Conservation (phyloP, 2,113 vertebrate species). For the Tenrec ecaudatus region DNA sequence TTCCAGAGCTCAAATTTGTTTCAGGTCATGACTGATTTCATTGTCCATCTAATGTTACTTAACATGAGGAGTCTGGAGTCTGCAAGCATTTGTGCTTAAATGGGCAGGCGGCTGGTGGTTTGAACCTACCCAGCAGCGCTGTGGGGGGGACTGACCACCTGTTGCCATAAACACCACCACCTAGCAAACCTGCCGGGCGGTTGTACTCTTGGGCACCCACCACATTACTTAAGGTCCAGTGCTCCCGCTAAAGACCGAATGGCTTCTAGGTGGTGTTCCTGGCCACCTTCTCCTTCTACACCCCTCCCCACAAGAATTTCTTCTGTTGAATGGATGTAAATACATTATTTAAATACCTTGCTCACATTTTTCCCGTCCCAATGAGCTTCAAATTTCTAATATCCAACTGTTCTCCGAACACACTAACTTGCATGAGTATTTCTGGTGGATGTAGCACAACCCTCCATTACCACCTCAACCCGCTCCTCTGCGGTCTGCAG, state of each 20-base stretch:
- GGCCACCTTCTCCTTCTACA: neutral
- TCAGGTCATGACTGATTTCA: neutral
- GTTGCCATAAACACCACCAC: neutral
- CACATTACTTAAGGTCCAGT: neutral
- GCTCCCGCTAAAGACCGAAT: neutral
- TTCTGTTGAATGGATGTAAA: neutral
- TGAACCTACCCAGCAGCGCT: neutral
- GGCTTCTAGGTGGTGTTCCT: neutral
- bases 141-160: neutral
- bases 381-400: neutral
- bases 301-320: neutral
- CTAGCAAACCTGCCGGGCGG: neutral
- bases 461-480: neutral
- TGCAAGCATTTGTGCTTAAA: neutral
- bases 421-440: neutral
- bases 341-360: neutral
- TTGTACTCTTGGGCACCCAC: neutral
- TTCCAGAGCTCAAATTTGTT: neutral
- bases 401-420: too few species aligned
- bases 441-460: neutral
- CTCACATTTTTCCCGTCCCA: neutral
- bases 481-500: neutral
- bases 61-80: neutral
- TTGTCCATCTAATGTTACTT: neutral
- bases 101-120: neutral